Percentiles rank a stretch among this genome's conserved stretches.
Conservation (phyloP, 2,113 vertebrate genomes). For the Cyanoramphus novaezelandiae region DNA sequence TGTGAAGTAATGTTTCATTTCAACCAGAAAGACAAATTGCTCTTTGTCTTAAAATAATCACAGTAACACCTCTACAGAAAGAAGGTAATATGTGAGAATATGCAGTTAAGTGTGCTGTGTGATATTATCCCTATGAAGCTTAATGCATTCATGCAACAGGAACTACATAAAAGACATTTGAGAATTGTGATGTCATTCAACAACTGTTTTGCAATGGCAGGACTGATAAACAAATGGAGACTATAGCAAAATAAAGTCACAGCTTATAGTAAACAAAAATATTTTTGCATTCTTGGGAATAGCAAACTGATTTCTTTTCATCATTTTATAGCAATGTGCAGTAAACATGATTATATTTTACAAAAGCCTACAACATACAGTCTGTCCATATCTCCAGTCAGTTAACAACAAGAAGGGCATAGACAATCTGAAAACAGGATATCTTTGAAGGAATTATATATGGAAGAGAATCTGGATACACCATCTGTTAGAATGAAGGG, state of each 20-base stretch:
- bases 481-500: neutral
- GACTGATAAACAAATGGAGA: neutral
- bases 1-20: constrained; percentile 1
- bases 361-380: neutral
- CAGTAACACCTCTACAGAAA: neutral
- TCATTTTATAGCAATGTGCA: neutral
- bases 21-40: neutral
- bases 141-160: neutral
- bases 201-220: neutral
- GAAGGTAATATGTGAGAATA: neutral
- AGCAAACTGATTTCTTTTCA: neutral
- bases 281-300: neutral
- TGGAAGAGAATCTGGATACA: neutral
- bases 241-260: neutral
- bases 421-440: neutral
- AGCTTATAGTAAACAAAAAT: neutral
- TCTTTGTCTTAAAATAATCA: neutral
- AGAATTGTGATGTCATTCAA: neutral
- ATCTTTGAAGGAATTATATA: neutral
- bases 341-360: neutral
- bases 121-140: neutral
- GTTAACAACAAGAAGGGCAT: neutral
- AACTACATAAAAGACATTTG: neutral
- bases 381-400: neutral
- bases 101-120: neutral